Conservation (phyloP, 2,888 invertebrate genomes). For the Euzophera pinguis region DNA sequence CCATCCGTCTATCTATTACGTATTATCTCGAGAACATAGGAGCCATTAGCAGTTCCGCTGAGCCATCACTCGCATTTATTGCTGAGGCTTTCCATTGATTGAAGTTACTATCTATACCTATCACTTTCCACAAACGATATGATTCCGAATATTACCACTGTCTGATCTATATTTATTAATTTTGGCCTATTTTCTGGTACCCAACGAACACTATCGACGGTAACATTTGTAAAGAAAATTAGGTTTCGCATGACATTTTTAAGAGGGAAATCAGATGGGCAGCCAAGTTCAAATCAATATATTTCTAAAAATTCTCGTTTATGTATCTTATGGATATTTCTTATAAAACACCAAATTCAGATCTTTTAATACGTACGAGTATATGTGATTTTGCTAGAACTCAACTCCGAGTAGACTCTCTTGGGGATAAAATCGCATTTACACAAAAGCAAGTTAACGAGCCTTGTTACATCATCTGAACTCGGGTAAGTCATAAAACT, state of each 20-base stretch:
- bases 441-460: neutral
- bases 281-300: no score
- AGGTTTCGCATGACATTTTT: no score
- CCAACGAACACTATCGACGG: no score
- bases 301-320: no score
- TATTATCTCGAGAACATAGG: slow-evolving; percentile 14
- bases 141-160: neutral
- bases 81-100: slow-evolving; percentile 18
- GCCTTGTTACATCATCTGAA: neutral
- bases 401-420: neutral
- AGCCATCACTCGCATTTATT: slow-evolving; percentile 18
- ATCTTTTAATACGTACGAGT: no score
- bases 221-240: no score
- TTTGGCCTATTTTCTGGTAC: no score
- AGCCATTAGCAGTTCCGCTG: slow-evolving; percentile 17
- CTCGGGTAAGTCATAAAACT: neutral
- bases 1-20: slow-evolving; percentile 4
- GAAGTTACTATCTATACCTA: neutral
- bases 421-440: neutral
- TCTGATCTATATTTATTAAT: no score
- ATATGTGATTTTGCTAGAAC: no score
- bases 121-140: neutral
- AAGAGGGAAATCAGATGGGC: no score
- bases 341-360: no score
- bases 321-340: no score